Evolutionary conservation across 2,888 invertebrate species (phyloP), one percentile per base, ranked within the genome.

Genomic region (Sarcophaga carnaria): DNA sequence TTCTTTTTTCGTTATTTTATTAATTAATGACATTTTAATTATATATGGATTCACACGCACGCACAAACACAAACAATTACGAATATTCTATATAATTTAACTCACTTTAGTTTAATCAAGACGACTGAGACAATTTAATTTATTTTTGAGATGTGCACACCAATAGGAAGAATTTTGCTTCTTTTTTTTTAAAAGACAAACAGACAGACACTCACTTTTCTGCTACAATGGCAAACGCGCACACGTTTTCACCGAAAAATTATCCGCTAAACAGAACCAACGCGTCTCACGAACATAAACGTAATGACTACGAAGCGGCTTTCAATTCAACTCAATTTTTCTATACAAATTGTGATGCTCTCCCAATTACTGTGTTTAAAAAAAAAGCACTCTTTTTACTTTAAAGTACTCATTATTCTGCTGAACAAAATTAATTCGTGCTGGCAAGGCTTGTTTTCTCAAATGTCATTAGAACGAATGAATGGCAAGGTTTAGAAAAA

Each of bases 71-170:
- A 67, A 49, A 74, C 70, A 59, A 75, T 17, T 62, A 63, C 37
- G 37, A 37, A 54, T 54, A 54, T 54, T 54, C 54, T 54, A 54
- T 54, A 14, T 54, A 75, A 78, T 71, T 81, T 59, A 85, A 81
- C 81, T 82, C 78, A 85, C 81, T 81, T 86, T 75, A 83, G 72
- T 86, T 86, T 83, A 83, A 86, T 86, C 77, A 78, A 86, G 64
- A 86, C 76, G 66, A 84, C 27, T 79, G 69, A 72, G 54, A 74
- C 72, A 83, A 83, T 79, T 83, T 37, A 37, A 37, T 37, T 37
- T 37, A 5, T 54, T 63, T 72, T 83, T 69, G 72, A 49, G 49
- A 71, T 71, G 76, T 69, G 49, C 45, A 83, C 78, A 70, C 59
- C 37, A 79, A 37, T 20, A 67, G 20, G 37, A 72, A 67, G 25